Conservation (phyloP, 2,797 vertebrate genomes). For the Adelosebastes latens region DNA sequence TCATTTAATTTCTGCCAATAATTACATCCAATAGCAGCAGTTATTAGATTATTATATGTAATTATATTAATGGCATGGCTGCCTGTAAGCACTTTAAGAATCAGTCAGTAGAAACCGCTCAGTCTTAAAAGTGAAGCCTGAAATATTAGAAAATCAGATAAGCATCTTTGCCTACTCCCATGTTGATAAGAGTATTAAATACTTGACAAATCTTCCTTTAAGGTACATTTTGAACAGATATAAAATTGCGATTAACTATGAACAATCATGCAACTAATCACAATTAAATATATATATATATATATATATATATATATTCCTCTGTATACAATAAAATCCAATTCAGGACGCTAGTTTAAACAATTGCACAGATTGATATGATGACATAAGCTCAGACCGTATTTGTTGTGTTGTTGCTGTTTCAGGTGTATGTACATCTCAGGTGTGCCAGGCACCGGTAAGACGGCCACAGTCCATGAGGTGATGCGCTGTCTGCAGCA, state of each 20-base stretch:
- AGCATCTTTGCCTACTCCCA: too few species aligned
- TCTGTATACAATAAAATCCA: not conserved
- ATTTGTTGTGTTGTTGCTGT: not conserved
- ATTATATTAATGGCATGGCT: not conserved
- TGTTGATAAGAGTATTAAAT: too few species aligned
- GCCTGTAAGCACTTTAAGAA: not conserved
- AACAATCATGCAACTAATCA: too few species aligned
- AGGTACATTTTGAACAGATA: too few species aligned
- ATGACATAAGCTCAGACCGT: not conserved
- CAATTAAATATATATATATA: too few species aligned
- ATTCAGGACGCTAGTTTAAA: not conserved
- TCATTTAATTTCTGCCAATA: not conserved
- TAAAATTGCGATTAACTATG: too few species aligned
- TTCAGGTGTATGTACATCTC: slow-evolving; percentile 98
- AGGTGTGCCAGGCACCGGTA: slow-evolving; percentile 96
- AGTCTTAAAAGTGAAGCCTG: not conserved
- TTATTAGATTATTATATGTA: not conserved
- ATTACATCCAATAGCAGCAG: not conserved
- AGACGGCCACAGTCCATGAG: slow-evolving; percentile 95
- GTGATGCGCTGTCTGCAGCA: slow-evolving; percentile 89
- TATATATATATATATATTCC: too few species aligned
- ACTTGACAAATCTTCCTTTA: too few species aligned
- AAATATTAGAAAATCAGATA: not conserved
- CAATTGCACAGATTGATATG: not conserved
- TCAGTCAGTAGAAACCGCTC: not conserved